A percentile compares a stretch with the other conserved stretches of the same genome.
Evolutionary conservation across 2,797 vertebrate species (phyloP).

Genomic region (Eutrigla gurnardus): DNA sequence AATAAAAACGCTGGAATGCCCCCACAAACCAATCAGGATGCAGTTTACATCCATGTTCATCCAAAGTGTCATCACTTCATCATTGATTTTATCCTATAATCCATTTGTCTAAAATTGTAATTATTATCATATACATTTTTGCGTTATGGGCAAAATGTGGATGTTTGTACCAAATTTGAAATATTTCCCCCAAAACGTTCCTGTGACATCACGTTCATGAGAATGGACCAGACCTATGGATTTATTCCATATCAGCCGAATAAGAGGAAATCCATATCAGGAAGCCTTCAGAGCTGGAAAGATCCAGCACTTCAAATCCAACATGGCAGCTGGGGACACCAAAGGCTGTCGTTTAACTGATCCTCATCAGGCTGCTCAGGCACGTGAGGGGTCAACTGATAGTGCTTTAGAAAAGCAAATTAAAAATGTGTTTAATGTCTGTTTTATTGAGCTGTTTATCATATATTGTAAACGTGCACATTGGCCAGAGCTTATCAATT

Average conservation of each 20-base stretch:
- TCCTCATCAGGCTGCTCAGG: constrained; percentile 1
- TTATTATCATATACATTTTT: background rate
- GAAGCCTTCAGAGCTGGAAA: constrained; percentile 2
- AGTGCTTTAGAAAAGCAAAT: background rate
- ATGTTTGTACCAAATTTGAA: background rate
- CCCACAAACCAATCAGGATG: no score
- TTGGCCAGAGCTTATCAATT: background rate
- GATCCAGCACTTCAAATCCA: constrained; percentile 17
- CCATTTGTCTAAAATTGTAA: background rate
- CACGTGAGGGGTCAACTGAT: constrained; percentile 1
- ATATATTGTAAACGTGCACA: background rate
- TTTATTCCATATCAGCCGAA: background rate
- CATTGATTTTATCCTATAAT: no score
- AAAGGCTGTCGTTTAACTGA: constrained; percentile 14
- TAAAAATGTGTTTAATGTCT: background rate
- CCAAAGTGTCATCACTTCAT: no score
- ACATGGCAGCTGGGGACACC: constrained; percentile 1
- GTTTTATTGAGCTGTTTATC: constrained; percentile 4
- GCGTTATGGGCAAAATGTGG: background rate
- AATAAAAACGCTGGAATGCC: no score
- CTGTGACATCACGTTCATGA: background rate
- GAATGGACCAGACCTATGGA: background rate
- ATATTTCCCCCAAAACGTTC: background rate
- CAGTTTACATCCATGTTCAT: no score
- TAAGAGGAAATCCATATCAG: background rate